Evolutionary conservation across 2,113 vertebrate species (phyloP).

Genomic region (Protobothrops mucrosquamatus): DNA sequence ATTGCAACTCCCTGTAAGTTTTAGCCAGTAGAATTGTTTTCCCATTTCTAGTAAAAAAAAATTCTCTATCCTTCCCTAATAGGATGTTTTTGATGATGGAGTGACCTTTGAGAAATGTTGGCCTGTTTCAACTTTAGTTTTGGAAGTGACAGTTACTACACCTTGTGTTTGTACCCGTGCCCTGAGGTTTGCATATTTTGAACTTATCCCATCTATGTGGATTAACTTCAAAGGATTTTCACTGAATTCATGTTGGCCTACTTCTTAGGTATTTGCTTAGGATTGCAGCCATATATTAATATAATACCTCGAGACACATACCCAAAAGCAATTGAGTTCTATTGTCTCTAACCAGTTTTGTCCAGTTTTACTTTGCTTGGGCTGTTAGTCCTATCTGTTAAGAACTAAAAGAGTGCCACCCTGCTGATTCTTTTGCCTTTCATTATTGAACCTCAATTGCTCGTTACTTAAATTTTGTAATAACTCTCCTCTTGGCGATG

Average conservation of each 20-base stretch:
- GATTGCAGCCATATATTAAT: slow-evolving; percentile 1
- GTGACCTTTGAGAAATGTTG: background rate
- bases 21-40: background rate
- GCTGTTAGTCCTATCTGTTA: background rate
- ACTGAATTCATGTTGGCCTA: background rate
- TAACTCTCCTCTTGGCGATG: slow-evolving; percentile 26
- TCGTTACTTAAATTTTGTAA: background rate
- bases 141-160: background rate
- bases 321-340: background rate
- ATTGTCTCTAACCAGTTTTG: background rate
- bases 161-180: background rate
- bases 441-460: background rate
- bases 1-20: background rate
- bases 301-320: background rate
- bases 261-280: background rate
- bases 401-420: background rate
- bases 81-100: background rate
- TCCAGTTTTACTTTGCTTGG: background rate
- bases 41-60: background rate
- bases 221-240: background rate
- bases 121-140: background rate
- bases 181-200: background rate
- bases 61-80: too few relatives aligned
- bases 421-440: background rate
- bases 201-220: background rate